Evolutionary conservation across 2,888 invertebrate genomes (phyloP), one percentile per base, ranked within the genome.

Genomic region (Stomorhina lunata): DNA sequence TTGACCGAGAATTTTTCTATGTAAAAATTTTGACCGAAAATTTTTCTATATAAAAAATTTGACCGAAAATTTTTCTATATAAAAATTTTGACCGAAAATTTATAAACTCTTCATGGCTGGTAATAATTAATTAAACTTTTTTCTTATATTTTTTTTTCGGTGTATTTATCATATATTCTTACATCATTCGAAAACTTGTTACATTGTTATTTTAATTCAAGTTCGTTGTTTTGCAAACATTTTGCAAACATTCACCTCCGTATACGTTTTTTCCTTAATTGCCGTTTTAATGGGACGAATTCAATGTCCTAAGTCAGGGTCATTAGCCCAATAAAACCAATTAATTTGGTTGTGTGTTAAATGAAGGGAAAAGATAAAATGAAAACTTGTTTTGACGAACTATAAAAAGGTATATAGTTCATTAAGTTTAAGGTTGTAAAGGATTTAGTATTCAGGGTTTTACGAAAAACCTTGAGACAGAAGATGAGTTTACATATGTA

Each of bases 301-400:
- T n/a, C n/a, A n/a, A 27, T 20, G 10, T 50, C 7, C 2, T 17
- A 27, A 27, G 40, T 53, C 73, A 63, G 61, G 63, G 73, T 43
- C 32, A 43, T 63, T 63, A 40, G 50, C 73, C 53, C 40, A 53
- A 9, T 37, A 20, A 48, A 3, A 20, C 4, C 20, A 61, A 50
- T 15, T n/a, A 50, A 37, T 37, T 27, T n/a, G n/a, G n/a, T n/a
- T n/a, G n/a, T n/a, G n/a, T n/a, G n/a, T n/a, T n/a, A n/a, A n/a
- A n/a, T 32, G 32, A 32, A 45, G 32, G 53, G 29, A 43, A 66
- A 32, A 65, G 34, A n/a, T 17, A 34, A 25, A 34, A 20, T 43
- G 25, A 9, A 57, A 75, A 75, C 65, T 45, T 40, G 73, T 32
- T 43, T 63, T 53, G n/a, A n/a, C n/a, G n/a, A n/a, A n/a, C n/a